Evolutionary conservation across 2,113 vertebrate genomes (phyloP).

Genomic region (Apeltes quadracus): DNA sequence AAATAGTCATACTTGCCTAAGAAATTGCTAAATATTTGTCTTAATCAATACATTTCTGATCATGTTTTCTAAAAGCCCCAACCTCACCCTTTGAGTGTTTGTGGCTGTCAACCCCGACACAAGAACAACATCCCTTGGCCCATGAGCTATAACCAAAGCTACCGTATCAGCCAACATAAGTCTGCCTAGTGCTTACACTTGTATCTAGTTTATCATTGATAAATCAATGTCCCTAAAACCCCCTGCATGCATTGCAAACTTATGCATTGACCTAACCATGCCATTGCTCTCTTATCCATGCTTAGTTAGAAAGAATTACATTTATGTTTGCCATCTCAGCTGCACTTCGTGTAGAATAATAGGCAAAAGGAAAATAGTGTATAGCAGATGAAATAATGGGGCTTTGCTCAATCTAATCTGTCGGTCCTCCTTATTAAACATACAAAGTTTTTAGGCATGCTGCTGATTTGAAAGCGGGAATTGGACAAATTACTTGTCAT

Average conservation of each 20-base stretch:
- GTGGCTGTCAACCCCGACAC: slow-evolving; percentile 47
- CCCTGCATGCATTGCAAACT: not conserved
- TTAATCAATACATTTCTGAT: not conserved
- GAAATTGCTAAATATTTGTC: not conserved
- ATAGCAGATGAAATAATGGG: slow-evolving; percentile 4
- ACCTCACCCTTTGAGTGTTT: not conserved
- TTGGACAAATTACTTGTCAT: not conserved
- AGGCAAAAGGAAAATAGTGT: not conserved
- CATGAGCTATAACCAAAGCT: slow-evolving; percentile 48
- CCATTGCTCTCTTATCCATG: slow-evolving; percentile 19
- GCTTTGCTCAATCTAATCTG: not conserved
- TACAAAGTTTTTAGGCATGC: not conserved
- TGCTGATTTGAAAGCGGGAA: not conserved
- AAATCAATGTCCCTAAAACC: slow-evolving; percentile 17
- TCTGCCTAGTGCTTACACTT: slow-evolving; percentile 19
- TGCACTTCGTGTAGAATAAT: slow-evolving; percentile 3
- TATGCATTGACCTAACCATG: slow-evolving; percentile 11
- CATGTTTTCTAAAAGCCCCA: too few relatives aligned
- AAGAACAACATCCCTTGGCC: slow-evolving; percentile 56
- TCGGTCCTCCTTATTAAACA: slow-evolving; percentile 5
- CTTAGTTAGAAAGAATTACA: not conserved
- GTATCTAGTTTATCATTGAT: slow-evolving; percentile 40
- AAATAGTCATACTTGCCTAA: not conserved
- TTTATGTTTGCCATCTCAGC: not conserved
- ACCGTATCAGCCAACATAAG: slow-evolving; percentile 36